A percentile compares a stretch with the other conserved stretches of the same genome.
These are phyloP conservation scores for Rhimphoctona megacephalus DNA, from an alignment of 2,888 invertebrate species.

Conservation along the genomic window DNA sequence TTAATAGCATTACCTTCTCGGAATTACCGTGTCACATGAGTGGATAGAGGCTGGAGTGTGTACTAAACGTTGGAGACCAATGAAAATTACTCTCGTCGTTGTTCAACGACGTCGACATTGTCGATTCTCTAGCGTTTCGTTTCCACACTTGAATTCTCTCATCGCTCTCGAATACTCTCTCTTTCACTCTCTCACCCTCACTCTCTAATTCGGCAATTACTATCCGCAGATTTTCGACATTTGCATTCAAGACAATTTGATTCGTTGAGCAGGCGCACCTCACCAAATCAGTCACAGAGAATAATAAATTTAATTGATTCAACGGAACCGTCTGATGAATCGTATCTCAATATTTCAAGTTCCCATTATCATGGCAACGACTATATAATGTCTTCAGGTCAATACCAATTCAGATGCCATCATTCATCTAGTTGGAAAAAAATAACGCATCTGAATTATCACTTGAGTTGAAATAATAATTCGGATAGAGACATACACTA, in stretches of 20 bases:
- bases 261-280: background rate
- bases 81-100: conserved; percentile 46
- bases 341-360: background rate
- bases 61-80: conserved; percentile 57
- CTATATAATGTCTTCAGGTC: background rate
- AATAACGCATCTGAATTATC: background rate
- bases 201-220: conserved; percentile 14
- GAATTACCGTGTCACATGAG: conserved; percentile 56
- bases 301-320: conserved; percentile 5
- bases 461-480: background rate
- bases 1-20: conserved; percentile 51
- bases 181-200: background rate
- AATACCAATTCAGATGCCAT: background rate
- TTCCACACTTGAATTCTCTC: conserved; percentile 47
- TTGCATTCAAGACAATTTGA: conserved; percentile 16
- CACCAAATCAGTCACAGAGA: background rate
- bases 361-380: background rate
- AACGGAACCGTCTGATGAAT: background rate
- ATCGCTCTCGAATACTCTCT: background rate
- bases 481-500: background rate
- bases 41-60: conserved; percentile 24
- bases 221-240: conserved; percentile 7
- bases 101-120: conserved; percentile 6
- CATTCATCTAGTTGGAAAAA: background rate
- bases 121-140: conserved; percentile 41